Evolutionary conservation across 2,113 vertebrate species (phyloP), one percentile per base, ranked within the genome.

Genomic region (Gadus macrocephalus): DNA sequence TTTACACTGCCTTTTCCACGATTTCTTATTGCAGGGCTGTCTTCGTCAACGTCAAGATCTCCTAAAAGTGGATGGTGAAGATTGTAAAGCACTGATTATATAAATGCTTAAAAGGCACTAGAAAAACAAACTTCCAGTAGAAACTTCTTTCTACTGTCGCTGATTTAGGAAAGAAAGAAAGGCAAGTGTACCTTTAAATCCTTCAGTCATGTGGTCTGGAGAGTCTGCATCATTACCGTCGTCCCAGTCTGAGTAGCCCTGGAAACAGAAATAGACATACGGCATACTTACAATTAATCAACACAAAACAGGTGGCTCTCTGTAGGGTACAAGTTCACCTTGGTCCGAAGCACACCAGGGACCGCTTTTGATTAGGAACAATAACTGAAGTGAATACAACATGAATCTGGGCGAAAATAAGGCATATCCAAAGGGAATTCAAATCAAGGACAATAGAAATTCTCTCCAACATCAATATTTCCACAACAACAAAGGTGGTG

Each of bases 231-330:
- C 89, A 77, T 81, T 69, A 72, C 85, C 67, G 77, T 93, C 91
- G n/a, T 92, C 91, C 27, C 88, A 90, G 77, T 93, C 91, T 15
- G 90, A 92, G 69, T 85, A 55, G 77, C 73, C 87, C 91, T 93
- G 78, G 38, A 56, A 72, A 53, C 49, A 79, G 71, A 64, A 56
- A 42, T 17, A 72, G 67, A 72, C 27, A 75, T 59, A 67, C 58
- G 42, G 78, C 66, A 74, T 69, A 71, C 68, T 73, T 67, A 55
- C 75, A 27, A 71, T 53, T 55, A 67, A 70, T 62, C 9, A 25
- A 62, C 60, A 62, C 20, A 64, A 20, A 53, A 72, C 49, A 76
- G 9, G 67, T 17, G 17, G 61, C 53, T 49, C 42, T 49, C 35
- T 11, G 17, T 71, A 42, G 55, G 58, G 3, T 17, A 28, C n/a